phyloP scores from a whole-genome alignment of 2,888 invertebrate genomes.

The Rhimphoctona megacephalus region DNA sequence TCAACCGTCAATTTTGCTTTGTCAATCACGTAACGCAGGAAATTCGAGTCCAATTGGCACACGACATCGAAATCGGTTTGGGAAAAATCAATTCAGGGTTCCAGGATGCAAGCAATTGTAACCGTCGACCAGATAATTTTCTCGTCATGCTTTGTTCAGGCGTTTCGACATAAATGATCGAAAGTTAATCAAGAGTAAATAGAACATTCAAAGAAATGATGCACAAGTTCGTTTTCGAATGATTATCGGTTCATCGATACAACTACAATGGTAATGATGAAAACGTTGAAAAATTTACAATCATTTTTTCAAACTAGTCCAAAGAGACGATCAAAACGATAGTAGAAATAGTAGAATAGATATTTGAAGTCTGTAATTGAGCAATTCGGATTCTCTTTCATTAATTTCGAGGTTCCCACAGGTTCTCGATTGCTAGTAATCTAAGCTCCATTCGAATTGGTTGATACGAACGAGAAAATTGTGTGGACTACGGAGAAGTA shows the following conservation, averaged over 20 bases:
- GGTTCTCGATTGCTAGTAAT: too few species aligned
- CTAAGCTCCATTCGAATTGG: neutral
- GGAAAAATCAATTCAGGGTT: slow-evolving; percentile 8
- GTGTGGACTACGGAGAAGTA: neutral
- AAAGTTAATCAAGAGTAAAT: neutral
- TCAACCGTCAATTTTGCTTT: slow-evolving; percentile 49
- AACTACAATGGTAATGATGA: too few species aligned
- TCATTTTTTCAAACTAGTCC: too few species aligned
- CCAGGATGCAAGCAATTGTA: slow-evolving; percentile 23
- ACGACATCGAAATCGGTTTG: slow-evolving; percentile 2
- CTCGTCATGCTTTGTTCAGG: slow-evolving; percentile 12
- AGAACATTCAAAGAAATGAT: neutral
- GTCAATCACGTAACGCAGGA: slow-evolving; percentile 38
- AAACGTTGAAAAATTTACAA: too few species aligned
- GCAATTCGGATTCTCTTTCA: neutral
- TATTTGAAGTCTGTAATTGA: neutral
- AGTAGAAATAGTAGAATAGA: neutral
- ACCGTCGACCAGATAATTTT: slow-evolving; percentile 10
- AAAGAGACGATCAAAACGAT: neutral
- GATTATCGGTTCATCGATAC: neutral
- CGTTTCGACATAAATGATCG: neutral
- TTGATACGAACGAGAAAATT: slow-evolving; percentile 38
- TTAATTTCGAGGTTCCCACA: neutral
- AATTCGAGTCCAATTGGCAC: slow-evolving; percentile 52
- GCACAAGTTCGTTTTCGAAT: neutral